Conservation (phyloP, 1,140 invertebrate genomes). For the Laupala kohalensis region DNA sequence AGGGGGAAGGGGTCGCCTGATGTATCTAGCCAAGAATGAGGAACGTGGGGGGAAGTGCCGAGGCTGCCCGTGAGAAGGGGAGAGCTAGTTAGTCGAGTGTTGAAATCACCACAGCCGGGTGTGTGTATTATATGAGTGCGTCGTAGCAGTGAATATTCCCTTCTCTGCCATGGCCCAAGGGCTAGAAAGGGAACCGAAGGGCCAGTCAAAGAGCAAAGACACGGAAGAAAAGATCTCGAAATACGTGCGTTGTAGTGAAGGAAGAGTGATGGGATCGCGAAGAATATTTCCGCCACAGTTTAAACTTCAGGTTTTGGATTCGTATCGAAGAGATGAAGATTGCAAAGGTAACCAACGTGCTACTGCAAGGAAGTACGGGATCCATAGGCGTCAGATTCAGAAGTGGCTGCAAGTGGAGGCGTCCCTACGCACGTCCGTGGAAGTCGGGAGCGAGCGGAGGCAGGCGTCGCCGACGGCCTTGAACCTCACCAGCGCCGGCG, state of each 20-base stretch:
- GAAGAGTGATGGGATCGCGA: slow-evolving; percentile 52
- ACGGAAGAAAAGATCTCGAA: slow-evolving; percentile 30
- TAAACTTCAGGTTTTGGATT: slow-evolving; percentile 72
- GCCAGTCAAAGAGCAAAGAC: slow-evolving; percentile 23
- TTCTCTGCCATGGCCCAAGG: slow-evolving; percentile 3
- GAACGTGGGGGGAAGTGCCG: slow-evolving; percentile 13
- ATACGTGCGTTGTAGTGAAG: slow-evolving; percentile 28
- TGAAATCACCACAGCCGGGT: slow-evolving; percentile 33
- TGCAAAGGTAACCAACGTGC: slow-evolving; percentile 74
- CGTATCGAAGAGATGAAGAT: slow-evolving; percentile 65
- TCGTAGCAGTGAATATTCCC: slow-evolving; percentile 1
- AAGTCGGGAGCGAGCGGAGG: slow-evolving; percentile 32
- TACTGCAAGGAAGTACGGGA: slow-evolving; percentile 73
- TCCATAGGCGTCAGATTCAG: slow-evolving; percentile 72
- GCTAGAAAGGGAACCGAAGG: slow-evolving; percentile 22
- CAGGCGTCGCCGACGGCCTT: slow-evolving; percentile 28
- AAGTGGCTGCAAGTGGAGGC: slow-evolving; percentile 77
- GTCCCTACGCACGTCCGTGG: slow-evolving; percentile 40
- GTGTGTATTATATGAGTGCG: slow-evolving; percentile 9
- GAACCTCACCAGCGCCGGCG: slow-evolving; percentile 29
- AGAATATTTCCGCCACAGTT: slow-evolving; percentile 73
- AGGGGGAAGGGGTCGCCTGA: slow-evolving; percentile 4
- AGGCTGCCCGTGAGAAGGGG: slow-evolving; percentile 11
- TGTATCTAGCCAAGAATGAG: slow-evolving; percentile 14
- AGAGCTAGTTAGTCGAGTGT: slow-evolving; percentile 25